Evolutionary conservation across 2,113 vertebrate species (phyloP).

Genomic region (Vulpes vulpes): DNA sequence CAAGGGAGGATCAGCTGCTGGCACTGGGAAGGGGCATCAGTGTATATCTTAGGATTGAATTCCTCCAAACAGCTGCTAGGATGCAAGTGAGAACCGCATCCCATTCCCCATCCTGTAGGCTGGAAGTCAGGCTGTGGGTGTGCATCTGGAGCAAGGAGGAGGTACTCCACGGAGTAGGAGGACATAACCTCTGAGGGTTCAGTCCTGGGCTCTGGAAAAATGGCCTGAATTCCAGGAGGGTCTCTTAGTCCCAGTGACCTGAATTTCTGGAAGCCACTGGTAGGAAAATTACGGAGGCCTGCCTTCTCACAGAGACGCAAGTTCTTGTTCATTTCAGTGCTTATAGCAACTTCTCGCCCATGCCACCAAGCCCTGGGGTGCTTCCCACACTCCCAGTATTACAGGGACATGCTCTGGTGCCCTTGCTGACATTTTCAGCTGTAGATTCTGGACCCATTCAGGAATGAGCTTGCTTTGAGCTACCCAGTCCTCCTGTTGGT

Average conservation of each 20-base stretch:
- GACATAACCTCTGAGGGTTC: constrained; percentile 36
- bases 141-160: background rate
- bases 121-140: background rate
- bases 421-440: background rate
- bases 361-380: background rate
- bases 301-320: constrained; percentile 13
- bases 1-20: background rate
- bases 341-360: background rate
- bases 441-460: background rate
- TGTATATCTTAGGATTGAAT: constrained; percentile 8
- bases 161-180: background rate
- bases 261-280: background rate
- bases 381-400: background rate
- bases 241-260: background rate
- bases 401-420: background rate
- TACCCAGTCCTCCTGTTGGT: background rate
- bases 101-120: background rate
- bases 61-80: constrained; percentile 13
- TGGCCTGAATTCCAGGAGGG: background rate
- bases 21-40: background rate
- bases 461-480: background rate
- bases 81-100: background rate
- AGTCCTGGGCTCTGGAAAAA: background rate
- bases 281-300: background rate
- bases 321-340: background rate